Evolutionary conservation across 2,113 vertebrate genomes (phyloP), one percentile per base, ranked within the genome.

Genomic region (Callocephalon fimbriatum): DNA sequence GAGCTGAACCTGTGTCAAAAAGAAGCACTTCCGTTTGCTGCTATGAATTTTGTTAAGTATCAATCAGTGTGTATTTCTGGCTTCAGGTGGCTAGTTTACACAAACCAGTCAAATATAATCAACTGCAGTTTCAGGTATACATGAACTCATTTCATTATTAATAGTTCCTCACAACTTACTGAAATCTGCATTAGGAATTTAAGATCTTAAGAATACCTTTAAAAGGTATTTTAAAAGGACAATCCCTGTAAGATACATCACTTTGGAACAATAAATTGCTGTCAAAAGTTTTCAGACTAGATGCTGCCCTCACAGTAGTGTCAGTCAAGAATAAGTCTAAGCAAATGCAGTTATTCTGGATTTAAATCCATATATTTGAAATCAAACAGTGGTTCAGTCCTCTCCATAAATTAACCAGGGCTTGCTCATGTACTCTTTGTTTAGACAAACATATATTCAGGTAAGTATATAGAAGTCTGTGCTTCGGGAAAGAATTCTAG

Each of bases 1-100:
- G 92, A 95, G 85, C 25, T 92, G 65, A 95, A 92, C 61, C 27
- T 80, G 26, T 86, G 47, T 79, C 92, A 95, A 83, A 92, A 86
- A 92, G 48, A 58, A 80, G 10, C 50, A 76, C 63, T 85, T 88
- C 93, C 84, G 67, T 95, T 96, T 71, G 72, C 54, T 75, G 31
- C 44, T 73, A 44, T 73, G 59, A 80, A 92, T 95, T 88, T 90
- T 94, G 38, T 62, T 88, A 93, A 91, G 61, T 73, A 84, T 50
- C 35, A 63, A 63, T 74, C 50, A 45, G 25, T 62, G n/a, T 79
- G 67, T 29, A 65, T 42, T 84, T 95, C 70, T 90, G 86, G 22
- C 44, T 97, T 51, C 38, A 79, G 81, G 66, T 62, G 26, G 25
- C 29, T 81, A n/a, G 35, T 88, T 91, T 91, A 70, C 62, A 61